Conservation (phyloP, 2,113 vertebrate species). For the Cercopithecus mona region DNA sequence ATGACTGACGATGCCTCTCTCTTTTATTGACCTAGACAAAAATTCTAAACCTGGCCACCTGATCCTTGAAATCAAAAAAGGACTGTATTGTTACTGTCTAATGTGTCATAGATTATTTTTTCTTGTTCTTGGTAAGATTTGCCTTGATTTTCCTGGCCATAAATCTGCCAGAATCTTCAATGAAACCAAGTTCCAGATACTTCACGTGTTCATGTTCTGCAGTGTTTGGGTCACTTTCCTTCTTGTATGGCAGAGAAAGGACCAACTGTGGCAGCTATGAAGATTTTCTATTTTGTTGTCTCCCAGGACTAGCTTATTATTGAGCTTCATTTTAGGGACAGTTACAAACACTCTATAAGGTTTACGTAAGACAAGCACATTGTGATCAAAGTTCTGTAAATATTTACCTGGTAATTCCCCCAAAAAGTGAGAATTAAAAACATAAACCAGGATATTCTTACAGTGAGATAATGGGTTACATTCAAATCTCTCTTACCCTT, state of each 20-base stretch:
- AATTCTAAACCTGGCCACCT: neutral
- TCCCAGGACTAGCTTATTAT: conserved; percentile 77
- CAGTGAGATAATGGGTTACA: neutral
- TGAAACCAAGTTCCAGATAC: neutral
- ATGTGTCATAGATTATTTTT: neutral
- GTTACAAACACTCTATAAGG: neutral
- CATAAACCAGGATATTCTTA: neutral
- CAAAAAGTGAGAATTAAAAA: neutral
- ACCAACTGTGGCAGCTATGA: conserved; percentile 80
- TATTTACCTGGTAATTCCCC: neutral
- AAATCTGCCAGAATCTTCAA: neutral
- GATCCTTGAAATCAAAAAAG: neutral
- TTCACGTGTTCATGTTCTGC: neutral
- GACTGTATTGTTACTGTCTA: neutral
- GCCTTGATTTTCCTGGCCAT: neutral
- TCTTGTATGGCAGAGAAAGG: conserved; percentile 66
- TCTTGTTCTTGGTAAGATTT: neutral
- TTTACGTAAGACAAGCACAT: neutral
- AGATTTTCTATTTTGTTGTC: conserved; percentile 83
- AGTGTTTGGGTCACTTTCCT: neutral
- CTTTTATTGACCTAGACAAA: neutral
- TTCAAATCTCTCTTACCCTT: neutral
- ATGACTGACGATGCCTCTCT: neutral
- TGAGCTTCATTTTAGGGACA: conserved; percentile 78
- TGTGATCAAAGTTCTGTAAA: neutral